Conservation (phyloP, 2,888 invertebrate species). For the Panzeria rudis region DNA sequence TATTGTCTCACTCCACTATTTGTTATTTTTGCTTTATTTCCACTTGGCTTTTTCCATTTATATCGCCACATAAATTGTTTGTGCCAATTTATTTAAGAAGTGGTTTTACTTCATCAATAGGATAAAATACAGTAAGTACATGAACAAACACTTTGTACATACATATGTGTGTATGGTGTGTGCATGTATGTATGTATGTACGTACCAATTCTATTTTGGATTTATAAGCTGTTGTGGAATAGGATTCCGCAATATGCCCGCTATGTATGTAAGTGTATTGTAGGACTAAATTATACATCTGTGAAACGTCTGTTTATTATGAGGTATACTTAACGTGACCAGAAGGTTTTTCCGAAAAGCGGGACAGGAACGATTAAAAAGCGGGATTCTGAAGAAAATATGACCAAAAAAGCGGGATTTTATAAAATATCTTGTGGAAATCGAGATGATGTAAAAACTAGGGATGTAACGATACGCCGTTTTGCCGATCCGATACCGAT, state of each 20-base stretch:
- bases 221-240: slow-evolving; percentile 67
- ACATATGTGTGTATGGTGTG: neutral
- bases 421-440: too few species aligned
- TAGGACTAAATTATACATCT: slow-evolving; percentile 52
- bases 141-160: neutral
- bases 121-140: slow-evolving; percentile 44
- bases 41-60: slow-evolving; percentile 7
- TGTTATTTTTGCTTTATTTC: slow-evolving; percentile 1
- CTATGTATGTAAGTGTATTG: slow-evolving; percentile 23
- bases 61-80: slow-evolving; percentile 42
- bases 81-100: slow-evolving; percentile 60
- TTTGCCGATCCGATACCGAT: too few species aligned
- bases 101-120: slow-evolving; percentile 50
- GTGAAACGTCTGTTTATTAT: slow-evolving; percentile 43
- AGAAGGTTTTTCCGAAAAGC: too few species aligned
- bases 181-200: neutral
- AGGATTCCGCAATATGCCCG: slow-evolving; percentile 63
- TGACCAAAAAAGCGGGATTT: too few species aligned
- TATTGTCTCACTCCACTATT: slow-evolving; percentile 22
- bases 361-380: too few species aligned
- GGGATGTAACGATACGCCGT: too few species aligned
- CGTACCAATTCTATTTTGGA: slow-evolving; percentile 60
- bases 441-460: too few species aligned
- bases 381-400: too few species aligned
- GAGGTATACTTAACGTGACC: neutral